Evolutionary conservation across 2,113 vertebrate species (phyloP).

Genomic region (Electrona antarctica): DNA sequence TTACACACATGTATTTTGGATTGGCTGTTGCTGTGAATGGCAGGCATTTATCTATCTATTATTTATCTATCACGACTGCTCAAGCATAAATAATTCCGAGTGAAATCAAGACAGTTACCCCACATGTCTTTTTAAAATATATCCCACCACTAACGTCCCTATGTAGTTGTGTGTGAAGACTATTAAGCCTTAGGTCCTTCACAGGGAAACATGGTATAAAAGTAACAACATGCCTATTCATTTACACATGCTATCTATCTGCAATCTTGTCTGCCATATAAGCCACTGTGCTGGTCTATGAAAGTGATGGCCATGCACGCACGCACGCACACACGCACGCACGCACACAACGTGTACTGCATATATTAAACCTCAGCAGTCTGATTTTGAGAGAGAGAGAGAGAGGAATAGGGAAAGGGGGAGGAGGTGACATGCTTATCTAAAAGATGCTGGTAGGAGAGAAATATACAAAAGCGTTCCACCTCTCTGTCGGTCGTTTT

Average conservation of each 20-base stretch:
- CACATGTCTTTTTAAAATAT: constrained; percentile 8
- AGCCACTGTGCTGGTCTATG: too few species aligned
- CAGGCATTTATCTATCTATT: too few species aligned
- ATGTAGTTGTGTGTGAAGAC: background rate
- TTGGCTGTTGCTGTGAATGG: constrained; percentile 20
- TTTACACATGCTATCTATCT: background rate
- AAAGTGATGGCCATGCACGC: too few species aligned
- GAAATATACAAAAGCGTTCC: constrained; percentile 1
- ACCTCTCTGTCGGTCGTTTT: constrained; percentile 17
- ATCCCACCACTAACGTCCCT: background rate
- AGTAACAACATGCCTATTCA: background rate
- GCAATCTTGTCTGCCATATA: too few species aligned
- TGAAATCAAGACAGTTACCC: background rate
- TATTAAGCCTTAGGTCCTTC: too few species aligned
- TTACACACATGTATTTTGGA: constrained; percentile 28
- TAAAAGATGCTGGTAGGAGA: constrained; percentile 15
- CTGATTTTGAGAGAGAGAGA: background rate
- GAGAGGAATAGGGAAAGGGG: background rate
- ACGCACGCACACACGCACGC: background rate
- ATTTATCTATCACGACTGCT: too few species aligned
- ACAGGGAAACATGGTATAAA: too few species aligned
- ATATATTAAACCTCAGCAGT: background rate
- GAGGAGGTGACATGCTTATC: constrained; percentile 22
- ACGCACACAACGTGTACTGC: background rate
- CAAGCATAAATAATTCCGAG: too few species aligned